Evolutionary conservation across 2,888 invertebrate genomes (phyloP).

Genomic region (Oasisia sp.): DNA sequence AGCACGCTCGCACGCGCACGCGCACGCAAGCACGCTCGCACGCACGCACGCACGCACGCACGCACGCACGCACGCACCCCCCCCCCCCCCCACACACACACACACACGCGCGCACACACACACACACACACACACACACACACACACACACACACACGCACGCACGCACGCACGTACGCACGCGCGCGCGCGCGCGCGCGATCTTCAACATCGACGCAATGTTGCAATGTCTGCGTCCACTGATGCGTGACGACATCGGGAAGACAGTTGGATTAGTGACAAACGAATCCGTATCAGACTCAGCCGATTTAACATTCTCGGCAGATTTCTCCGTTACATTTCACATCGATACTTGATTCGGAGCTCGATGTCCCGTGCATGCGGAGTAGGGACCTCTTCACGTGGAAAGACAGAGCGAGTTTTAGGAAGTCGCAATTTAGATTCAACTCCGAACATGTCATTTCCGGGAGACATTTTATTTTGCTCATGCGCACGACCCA

Average conservation of each 20-base stretch:
- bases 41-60: too few relatives aligned
- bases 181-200: neutral
- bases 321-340: neutral
- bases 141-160: neutral
- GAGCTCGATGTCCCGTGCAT: neutral
- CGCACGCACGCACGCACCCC: too few relatives aligned
- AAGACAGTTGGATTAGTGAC: neutral
- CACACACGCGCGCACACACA: too few relatives aligned
- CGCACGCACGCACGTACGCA: neutral
- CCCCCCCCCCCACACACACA: neutral
- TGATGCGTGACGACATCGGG: neutral
- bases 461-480: neutral
- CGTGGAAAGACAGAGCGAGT: neutral
- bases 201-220: neutral
- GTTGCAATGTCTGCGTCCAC: neutral
- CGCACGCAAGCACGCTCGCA: too few relatives aligned
- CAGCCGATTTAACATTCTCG: constrained; percentile 13
- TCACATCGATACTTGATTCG: neutral
- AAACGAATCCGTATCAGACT: neutral
- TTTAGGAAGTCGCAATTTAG: neutral
- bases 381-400: neutral
- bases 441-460: neutral
- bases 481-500: neutral
- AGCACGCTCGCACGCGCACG: too few relatives aligned
- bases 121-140: neutral